phyloP scores from a whole-genome alignment of 2,888 invertebrate species.

The Ectemnius lituratus region DNA sequence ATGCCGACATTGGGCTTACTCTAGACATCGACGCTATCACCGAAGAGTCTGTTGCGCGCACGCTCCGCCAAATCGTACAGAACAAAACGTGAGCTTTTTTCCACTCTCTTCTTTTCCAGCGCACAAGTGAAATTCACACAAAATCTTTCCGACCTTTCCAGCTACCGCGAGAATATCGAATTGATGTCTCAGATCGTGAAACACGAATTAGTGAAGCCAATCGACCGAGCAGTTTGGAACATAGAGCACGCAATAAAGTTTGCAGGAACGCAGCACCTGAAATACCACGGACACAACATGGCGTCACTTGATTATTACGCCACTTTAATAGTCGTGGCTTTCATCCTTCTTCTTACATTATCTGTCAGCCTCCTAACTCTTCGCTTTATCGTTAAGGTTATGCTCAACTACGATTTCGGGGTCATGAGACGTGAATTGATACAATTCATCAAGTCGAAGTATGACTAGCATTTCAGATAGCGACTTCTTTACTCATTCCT shows the following conservation, averaged over 20 bases:
- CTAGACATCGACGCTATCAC: constrained; percentile 68
- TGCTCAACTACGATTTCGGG: neutral
- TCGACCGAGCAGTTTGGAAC: constrained; percentile 70
- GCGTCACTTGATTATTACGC: constrained; percentile 63
- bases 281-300: constrained; percentile 68
- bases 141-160: constrained; percentile 26
- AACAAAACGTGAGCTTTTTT: constrained; percentile 61
- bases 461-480: neutral
- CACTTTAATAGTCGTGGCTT: constrained; percentile 8
- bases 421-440: neutral
- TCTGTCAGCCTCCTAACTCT: neutral
- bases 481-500: neutral
- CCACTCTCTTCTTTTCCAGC: too few species aligned
- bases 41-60: constrained; percentile 58
- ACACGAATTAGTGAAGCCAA: constrained; percentile 69
- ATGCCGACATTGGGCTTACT: constrained; percentile 68
- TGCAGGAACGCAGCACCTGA: constrained; percentile 66
- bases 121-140: too few species aligned
- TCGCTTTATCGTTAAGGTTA: neutral
- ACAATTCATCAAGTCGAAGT: neutral
- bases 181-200: constrained; percentile 62
- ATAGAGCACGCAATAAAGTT: constrained; percentile 73
- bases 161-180: constrained; percentile 63
- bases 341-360: neutral
- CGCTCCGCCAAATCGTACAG: constrained; percentile 61